A percentile compares a stretch with the other conserved stretches of the same genome.
Conservation (phyloP, 2,888 invertebrate species). For the Platypus cylindrus region DNA sequence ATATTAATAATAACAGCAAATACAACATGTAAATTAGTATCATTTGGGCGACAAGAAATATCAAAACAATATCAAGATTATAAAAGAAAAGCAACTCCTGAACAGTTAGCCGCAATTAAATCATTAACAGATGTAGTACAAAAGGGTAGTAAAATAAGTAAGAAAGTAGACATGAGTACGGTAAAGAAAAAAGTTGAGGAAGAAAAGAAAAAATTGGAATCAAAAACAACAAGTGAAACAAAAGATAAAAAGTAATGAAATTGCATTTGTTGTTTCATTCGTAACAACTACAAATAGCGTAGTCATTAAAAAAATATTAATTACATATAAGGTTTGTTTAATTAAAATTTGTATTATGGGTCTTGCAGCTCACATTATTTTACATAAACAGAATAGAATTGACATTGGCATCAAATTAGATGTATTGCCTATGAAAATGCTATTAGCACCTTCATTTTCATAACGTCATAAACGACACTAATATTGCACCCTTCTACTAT, state of each 20-base stretch:
- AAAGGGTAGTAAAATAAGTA: slow-evolving; percentile 4
- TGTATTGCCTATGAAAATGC: too few relatives aligned
- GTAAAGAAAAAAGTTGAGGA: slow-evolving; percentile 5
- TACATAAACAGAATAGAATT: too few relatives aligned
- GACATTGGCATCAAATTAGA: too few relatives aligned
- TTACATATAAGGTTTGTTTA: too few relatives aligned
- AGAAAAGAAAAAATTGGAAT: slow-evolving; percentile 4
- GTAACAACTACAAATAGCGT: too few relatives aligned
- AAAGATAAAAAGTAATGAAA: slow-evolving; percentile 3
- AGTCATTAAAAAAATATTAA: too few relatives aligned
- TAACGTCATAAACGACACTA: too few relatives aligned
- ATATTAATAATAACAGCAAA: slow-evolving; percentile 19
- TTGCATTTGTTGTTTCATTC: too few relatives aligned
- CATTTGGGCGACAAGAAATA: slow-evolving; percentile 19
- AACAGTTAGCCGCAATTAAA: slow-evolving; percentile 12
- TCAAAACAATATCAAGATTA: slow-evolving; percentile 19
- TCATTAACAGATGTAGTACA: slow-evolving; percentile 9
- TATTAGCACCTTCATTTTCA: too few relatives aligned
- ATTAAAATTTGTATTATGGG: too few relatives aligned
- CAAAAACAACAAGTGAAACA: slow-evolving; percentile 1
- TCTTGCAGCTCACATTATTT: too few relatives aligned
- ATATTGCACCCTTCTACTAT: too few relatives aligned
- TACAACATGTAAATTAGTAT: slow-evolving; percentile 18
- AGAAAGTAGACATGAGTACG: slow-evolving; percentile 2
- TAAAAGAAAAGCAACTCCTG: slow-evolving; percentile 12